phyloP scores from a whole-genome alignment of 2,888 invertebrate genomes.

The Mesorhabditis sp. region DNA sequence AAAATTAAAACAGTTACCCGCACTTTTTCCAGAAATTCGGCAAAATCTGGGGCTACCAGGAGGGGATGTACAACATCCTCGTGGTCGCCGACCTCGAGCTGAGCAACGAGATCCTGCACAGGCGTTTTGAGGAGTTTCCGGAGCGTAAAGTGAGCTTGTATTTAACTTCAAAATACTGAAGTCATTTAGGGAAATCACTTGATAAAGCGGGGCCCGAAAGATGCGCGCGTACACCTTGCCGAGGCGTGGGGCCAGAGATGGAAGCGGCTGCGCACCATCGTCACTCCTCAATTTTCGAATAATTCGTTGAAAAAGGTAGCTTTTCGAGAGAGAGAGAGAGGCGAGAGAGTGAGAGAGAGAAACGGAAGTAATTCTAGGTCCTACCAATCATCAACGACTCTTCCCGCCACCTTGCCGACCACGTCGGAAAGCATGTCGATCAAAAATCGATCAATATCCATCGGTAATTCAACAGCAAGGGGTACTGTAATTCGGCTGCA shows the following conservation, averaged over 20 bases:
- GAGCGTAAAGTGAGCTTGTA: not conserved
- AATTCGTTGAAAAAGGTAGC: not conserved
- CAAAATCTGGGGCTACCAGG: not conserved
- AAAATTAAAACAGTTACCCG: not conserved
- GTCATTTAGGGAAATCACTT: conserved; percentile 1
- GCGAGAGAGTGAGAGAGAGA: not conserved
- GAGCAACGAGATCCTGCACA: not conserved
- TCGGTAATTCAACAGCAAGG: not conserved
- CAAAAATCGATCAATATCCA: not conserved
- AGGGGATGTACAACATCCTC: not conserved
- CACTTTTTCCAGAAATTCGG: not conserved
- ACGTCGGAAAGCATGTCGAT: not conserved
- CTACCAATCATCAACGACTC: conserved; percentile 5
- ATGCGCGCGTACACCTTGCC: not conserved
- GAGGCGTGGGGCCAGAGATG: not conserved
- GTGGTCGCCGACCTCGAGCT: conserved; percentile 5
- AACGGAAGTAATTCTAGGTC: not conserved
- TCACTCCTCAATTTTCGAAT: conserved; percentile 1
- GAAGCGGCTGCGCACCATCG: not conserved
- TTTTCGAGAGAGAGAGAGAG: not conserved
- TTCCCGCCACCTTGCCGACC: not conserved
- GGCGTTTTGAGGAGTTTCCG: not conserved
- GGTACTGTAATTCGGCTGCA: not conserved
- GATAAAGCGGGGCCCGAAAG: not conserved
- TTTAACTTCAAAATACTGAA: not conserved